Evolutionary conservation across 2,113 vertebrate genomes (phyloP).

Genomic region (Geococcyx californianus): DNA sequence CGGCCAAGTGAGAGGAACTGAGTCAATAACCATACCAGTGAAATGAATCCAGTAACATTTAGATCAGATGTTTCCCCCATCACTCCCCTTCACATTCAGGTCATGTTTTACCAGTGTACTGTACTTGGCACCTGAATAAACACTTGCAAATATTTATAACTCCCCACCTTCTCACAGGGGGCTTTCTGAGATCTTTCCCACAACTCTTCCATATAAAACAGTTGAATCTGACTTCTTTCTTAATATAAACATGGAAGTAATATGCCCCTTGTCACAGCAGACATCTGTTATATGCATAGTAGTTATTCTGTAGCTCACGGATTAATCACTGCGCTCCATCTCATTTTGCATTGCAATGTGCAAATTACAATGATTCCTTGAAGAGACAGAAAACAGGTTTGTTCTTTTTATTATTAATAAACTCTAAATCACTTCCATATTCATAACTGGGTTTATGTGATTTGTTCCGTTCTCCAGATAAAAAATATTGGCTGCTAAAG

Average conservation of each 20-base stretch:
- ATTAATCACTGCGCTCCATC: conserved; percentile 71
- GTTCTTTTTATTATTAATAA: conserved; percentile 46
- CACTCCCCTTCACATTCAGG: neutral
- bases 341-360: conserved; percentile 66
- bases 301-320: conserved; percentile 56
- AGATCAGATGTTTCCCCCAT: conserved; percentile 16
- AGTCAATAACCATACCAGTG: conserved; percentile 50
- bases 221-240: conserved; percentile 54
- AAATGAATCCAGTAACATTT: conserved; percentile 57
- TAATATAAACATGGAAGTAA: conserved; percentile 78
- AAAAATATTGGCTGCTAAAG: conserved; percentile 38
- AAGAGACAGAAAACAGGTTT: conserved; percentile 67
- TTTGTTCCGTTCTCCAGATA: conserved; percentile 28
- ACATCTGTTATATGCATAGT: conserved; percentile 74
- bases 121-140: conserved; percentile 74
- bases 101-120: neutral
- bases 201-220: conserved; percentile 44
- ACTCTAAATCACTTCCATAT: conserved; percentile 20
- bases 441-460: neutral
- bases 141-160: conserved; percentile 74
- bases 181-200: conserved; percentile 62
- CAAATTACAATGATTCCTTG: conserved; percentile 63
- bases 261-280: conserved; percentile 74
- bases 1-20: conserved; percentile 52
- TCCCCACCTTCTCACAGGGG: conserved; percentile 57